These are phyloP conservation scores for Cercopithecus neglectus DNA, from an alignment of 2,797 vertebrate species.

Conservation along the genomic window DNA sequence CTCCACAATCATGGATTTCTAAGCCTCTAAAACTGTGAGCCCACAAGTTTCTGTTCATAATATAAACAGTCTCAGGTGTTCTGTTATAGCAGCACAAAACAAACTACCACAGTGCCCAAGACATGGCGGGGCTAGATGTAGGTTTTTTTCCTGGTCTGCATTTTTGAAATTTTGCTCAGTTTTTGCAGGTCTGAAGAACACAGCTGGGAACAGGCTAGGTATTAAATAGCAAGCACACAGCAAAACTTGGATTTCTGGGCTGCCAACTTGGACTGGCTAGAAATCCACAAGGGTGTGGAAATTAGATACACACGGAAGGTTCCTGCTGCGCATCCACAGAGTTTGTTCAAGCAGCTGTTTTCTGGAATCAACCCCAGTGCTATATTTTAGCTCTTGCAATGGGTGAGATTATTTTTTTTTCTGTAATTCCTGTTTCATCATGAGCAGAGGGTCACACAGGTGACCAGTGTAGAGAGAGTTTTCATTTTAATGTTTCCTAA, in stretches of 20 bases:
- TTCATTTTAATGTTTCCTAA: background rate
- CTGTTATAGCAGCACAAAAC: background rate
- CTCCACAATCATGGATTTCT: background rate
- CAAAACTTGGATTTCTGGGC: background rate
- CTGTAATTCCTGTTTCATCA: background rate
- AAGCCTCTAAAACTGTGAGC: background rate
- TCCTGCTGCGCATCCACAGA: background rate
- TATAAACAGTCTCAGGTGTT: background rate
- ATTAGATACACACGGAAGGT: conserved; percentile 2
- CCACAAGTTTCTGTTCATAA: background rate
- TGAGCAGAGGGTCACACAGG: too few species aligned
- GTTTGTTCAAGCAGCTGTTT: conserved; percentile 12
- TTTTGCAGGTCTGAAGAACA: background rate
- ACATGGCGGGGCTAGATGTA: fast-evolving
- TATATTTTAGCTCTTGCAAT: background rate
- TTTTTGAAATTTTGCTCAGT: background rate
- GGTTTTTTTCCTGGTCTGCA: background rate
- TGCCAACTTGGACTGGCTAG: conserved; percentile 30
- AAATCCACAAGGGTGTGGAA: background rate
- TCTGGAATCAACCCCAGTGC: background rate
- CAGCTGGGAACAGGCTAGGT: background rate
- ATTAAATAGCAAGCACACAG: background rate
- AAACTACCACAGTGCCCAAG: fast-evolving
- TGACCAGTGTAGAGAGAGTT: fast-evolving
- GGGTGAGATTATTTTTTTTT: background rate